phyloP scores from a whole-genome alignment of 1,140 invertebrate species.

The Pomacea maculata region DNA sequence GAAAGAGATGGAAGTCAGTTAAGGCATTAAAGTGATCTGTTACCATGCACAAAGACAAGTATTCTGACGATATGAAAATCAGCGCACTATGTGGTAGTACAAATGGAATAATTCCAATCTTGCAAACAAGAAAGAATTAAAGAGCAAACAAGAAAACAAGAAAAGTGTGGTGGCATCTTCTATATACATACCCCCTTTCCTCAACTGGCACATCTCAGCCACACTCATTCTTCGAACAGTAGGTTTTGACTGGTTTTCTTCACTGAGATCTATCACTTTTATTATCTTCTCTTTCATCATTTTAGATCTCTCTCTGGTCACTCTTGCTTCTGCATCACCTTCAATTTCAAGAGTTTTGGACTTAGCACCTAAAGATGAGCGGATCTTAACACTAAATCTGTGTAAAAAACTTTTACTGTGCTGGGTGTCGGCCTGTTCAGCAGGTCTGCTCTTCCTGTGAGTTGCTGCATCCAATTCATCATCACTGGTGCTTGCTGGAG shows the following conservation, averaged over 20 bases:
- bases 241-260: slow-evolving; percentile 35
- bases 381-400: slow-evolving; percentile 51
- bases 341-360: slow-evolving; percentile 33
- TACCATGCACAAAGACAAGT: not conserved
- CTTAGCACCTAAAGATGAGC: slow-evolving; percentile 28
- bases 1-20: slow-evolving; percentile 8
- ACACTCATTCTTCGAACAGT: slow-evolving; percentile 34
- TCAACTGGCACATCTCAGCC: slow-evolving; percentile 33
- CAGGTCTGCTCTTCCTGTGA: not conserved
- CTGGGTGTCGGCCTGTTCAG: not conserved
- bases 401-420: slow-evolving; percentile 41
- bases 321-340: slow-evolving; percentile 19
- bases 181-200: slow-evolving; percentile 34
- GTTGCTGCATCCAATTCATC: not conserved
- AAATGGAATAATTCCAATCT: not conserved
- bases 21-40: not conserved
- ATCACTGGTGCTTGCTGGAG: not conserved
- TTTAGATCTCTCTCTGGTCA: slow-evolving; percentile 9
- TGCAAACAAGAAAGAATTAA: not conserved
- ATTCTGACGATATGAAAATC: not conserved
- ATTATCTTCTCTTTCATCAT: slow-evolving; percentile 31
- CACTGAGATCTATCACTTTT: slow-evolving; percentile 49
- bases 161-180: not conserved
- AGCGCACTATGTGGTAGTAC: not conserved
- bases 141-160: not conserved